These are phyloP conservation scores for Takifugu flavidus DNA, from an alignment of 2,113 vertebrate species.

Conservation along the genomic window DNA sequence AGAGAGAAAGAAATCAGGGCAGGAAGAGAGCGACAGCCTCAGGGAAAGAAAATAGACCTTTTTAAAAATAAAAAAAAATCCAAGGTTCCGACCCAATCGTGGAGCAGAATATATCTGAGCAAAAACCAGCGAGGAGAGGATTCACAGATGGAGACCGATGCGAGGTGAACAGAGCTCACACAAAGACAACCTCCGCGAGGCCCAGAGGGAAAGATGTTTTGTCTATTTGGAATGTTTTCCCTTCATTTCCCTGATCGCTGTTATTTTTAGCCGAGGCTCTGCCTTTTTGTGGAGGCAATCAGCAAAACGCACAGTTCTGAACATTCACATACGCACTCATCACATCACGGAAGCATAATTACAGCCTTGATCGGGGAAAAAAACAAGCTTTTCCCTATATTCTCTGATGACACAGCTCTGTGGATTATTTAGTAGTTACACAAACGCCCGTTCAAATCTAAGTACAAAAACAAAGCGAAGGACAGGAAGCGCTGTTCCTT, in stretches of 20 bases:
- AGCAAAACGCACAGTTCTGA: constrained; percentile 32
- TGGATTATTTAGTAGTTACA: neutral
- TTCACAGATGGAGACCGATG: constrained; percentile 28
- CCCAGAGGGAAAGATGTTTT: constrained; percentile 35
- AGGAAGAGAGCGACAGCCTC: neutral
- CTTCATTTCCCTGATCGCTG: constrained; percentile 15
- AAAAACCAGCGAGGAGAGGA: constrained; percentile 7
- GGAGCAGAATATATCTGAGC: too few species aligned
- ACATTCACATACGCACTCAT: constrained; percentile 16
- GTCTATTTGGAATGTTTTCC: constrained; percentile 35
- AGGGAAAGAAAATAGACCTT: neutral
- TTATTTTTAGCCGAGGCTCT: constrained; percentile 56
- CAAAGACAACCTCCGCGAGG: constrained; percentile 28
- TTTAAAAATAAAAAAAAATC: constrained; percentile 2
- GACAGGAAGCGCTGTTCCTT: neutral
- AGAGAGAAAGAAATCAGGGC: constrained; percentile 2
- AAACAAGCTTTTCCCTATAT: neutral
- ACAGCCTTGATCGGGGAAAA: too few species aligned
- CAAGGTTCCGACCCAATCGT: neutral
- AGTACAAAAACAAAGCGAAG: neutral
- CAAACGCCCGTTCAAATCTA: too few species aligned
- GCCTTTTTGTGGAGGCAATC: constrained; percentile 47
- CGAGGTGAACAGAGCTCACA: constrained; percentile 30
- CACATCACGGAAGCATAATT: constrained; percentile 9
- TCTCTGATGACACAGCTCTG: neutral